A percentile compares a stretch with the other conserved stretches of the same genome.
These are phyloP conservation scores for Drosophila neocordata DNA, from an alignment of 1,140 invertebrate species.

Conservation along the genomic window DNA sequence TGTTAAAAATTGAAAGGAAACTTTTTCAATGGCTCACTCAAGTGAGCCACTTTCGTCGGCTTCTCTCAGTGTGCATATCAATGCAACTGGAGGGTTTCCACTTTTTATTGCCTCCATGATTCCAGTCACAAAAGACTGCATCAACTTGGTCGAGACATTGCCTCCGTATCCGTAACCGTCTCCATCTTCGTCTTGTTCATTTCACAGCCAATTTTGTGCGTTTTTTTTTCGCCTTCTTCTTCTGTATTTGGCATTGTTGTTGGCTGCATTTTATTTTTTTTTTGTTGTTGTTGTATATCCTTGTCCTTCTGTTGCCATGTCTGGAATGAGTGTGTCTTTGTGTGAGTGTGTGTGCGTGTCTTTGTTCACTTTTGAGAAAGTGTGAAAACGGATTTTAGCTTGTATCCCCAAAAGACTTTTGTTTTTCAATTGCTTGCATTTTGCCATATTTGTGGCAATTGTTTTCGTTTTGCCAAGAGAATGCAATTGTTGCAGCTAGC, in stretches of 20 bases:
- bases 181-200: constrained; percentile 40
- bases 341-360: constrained; percentile 38
- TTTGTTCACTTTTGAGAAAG: constrained; percentile 45
- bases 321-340: constrained; percentile 30
- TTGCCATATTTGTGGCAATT: constrained; percentile 78
- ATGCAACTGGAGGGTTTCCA: neutral
- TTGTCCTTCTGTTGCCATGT: neutral
- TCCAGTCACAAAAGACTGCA: constrained; percentile 1
- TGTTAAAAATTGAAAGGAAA: constrained; percentile 51
- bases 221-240: constrained; percentile 24
- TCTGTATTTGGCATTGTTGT: no score
- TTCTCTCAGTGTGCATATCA: constrained; percentile 6
- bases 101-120: constrained; percentile 5
- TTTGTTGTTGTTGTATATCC: neutral
- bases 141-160: constrained; percentile 4
- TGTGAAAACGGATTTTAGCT: constrained; percentile 66
- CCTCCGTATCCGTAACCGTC: neutral
- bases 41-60: neutral
- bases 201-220: constrained; percentile 67
- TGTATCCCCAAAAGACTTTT: constrained; percentile 55
- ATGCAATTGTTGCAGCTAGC: constrained; percentile 53
- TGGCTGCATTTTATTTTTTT: no score
- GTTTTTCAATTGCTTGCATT: constrained; percentile 71
- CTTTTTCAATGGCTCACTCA: constrained; percentile 34
- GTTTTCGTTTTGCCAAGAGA: constrained; percentile 52